Evolutionary conservation across 2,113 vertebrate species (phyloP).

Genomic region (Fulica atra): DNA sequence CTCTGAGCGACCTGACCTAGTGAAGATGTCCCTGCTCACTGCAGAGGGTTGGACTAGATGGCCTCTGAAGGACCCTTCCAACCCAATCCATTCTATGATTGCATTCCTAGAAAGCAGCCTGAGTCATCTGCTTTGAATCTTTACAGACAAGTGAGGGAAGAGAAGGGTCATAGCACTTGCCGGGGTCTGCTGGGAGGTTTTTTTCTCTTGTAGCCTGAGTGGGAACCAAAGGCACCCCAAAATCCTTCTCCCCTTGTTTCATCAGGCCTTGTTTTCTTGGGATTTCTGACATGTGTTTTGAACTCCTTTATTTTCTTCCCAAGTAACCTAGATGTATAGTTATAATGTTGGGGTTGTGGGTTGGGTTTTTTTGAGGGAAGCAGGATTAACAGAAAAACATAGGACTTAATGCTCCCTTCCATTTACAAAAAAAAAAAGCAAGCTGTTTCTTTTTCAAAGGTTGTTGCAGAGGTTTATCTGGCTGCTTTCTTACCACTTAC

Average conservation of each 20-base stretch:
- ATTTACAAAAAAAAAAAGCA: background rate
- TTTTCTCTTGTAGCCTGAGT: background rate
- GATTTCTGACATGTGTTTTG: background rate
- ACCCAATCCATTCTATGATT: too few species aligned
- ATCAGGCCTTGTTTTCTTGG: background rate
- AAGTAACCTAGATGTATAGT: background rate
- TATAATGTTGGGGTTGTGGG: background rate
- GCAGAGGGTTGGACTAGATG: too few species aligned
- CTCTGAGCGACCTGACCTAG: too few species aligned
- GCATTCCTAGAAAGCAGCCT: background rate
- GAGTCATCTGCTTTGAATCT: background rate
- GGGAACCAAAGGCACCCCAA: background rate
- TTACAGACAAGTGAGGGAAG: background rate
- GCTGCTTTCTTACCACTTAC: background rate
- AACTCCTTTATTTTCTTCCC: background rate
- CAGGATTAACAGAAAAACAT: background rate
- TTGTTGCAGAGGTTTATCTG: background rate
- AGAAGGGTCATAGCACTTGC: background rate
- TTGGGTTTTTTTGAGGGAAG: background rate
- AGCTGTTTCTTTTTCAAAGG: background rate
- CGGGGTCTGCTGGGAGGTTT: background rate
- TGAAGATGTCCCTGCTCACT: too few species aligned
- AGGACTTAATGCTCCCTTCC: background rate
- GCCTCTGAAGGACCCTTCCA: too few species aligned
- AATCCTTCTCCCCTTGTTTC: background rate